Percentiles rank a stretch among this genome's conserved stretches.
Evolutionary conservation across 2,797 vertebrate genomes (phyloP).

Genomic region (Danio choprae): DNA sequence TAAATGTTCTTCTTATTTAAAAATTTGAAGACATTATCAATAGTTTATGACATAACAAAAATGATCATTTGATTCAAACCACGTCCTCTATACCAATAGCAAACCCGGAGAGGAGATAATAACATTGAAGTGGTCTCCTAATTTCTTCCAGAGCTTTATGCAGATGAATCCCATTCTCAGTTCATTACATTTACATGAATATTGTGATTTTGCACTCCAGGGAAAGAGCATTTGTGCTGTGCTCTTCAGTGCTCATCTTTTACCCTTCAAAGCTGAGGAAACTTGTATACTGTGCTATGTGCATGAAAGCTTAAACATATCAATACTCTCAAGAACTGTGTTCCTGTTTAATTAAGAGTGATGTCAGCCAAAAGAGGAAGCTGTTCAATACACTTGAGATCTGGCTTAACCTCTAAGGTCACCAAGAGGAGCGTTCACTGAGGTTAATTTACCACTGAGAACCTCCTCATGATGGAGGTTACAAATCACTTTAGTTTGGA

Average conservation of each 20-base stretch:
- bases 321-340: not conserved
- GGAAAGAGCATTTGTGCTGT: not conserved
- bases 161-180: not conserved
- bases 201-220: not conserved
- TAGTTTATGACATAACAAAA: too few relatives aligned
- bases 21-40: too few relatives aligned
- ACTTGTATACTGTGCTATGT: not conserved
- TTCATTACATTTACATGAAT: not conserved
- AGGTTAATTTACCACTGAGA: slow-evolving; percentile 5
- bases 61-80: too few relatives aligned
- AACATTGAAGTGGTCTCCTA: too few relatives aligned
- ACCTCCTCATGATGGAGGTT: not conserved
- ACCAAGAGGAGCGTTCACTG: not conserved
- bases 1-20: too few relatives aligned
- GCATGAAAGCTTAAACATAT: not conserved
- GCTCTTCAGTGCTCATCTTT: not conserved
- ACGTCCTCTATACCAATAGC: too few relatives aligned
- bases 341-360: slow-evolving; percentile 48
- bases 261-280: not conserved
- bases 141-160: not conserved
- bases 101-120: too few relatives aligned
- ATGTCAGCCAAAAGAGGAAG: slow-evolving; percentile 45
- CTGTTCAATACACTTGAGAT: slow-evolving; percentile 41
- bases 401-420: slow-evolving; percentile 22
- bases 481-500: not conserved